Evolutionary conservation across 2,113 vertebrate genomes (phyloP), one percentile per base, ranked within the genome.

Genomic region (Lampris incognitus): DNA sequence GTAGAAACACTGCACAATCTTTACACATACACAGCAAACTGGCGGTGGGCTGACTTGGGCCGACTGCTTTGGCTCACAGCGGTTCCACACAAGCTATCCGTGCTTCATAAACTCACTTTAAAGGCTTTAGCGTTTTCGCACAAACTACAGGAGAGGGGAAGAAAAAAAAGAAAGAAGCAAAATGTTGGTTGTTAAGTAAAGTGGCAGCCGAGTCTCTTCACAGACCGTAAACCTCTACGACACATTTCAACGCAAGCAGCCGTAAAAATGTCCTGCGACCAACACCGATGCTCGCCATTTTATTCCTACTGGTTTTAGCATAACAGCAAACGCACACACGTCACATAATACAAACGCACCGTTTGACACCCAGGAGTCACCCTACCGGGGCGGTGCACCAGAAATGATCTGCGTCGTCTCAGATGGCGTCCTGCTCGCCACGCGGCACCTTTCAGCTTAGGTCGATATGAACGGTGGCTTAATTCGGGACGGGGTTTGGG

Each of bases 161-260:
- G 2, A 4, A 58, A 46, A 44, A 11, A 42, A 2, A 56, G 1
- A 46, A 39, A 24, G 24, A 24, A 24, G 24, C 24, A 24, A 24
- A 24, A 24, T 24, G 24, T 54, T 41, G 10, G 8, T 51, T 39
- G 5, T 71, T 54, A 4, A 42, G 66, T 44, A 9, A 36, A 58
- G 11, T 5, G 11, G 74, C 75, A 66, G 79, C 61, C 74, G 42
- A 36, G 44, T 41, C 37, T 92, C 92, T 94, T 93, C 93, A 24
- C 24, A 24, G 24, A 24, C 24, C 24, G 24, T 24, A 24, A 94
- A 95, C 94, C 94, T 93, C 24, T 65, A n/a, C 1, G 94, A 91
- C 91, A 92, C 92, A 93, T 92, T 94, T 36, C 46, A 24, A 69
- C 64, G 42, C 52, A 44, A 24, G 36, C 4, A 60, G 60, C 41